These are phyloP conservation scores for Pectinophora gossypiella DNA, from an alignment of 1,140 invertebrate species.

Conservation along the genomic window DNA sequence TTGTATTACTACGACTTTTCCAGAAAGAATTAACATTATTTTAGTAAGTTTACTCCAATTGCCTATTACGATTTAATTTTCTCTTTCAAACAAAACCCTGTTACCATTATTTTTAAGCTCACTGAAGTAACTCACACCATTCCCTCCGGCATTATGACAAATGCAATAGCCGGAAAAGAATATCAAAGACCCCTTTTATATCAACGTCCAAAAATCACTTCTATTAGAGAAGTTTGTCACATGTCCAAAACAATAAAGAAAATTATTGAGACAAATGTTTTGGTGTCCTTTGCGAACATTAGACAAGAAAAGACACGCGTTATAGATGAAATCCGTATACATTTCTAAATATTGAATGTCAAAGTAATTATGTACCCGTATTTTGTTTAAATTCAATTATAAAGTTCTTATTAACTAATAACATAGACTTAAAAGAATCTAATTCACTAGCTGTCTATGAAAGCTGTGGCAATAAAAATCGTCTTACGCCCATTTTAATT, in stretches of 20 bases:
- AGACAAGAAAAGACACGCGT: not conserved
- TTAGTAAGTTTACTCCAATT: no score
- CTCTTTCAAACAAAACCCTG: no score
- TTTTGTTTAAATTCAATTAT: not conserved
- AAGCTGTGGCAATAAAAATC: slow-evolving; percentile 40
- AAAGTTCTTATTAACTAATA: slow-evolving; percentile 10
- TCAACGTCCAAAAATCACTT: slow-evolving; percentile 45
- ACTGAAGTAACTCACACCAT: slow-evolving; percentile 21
- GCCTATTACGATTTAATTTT: no score
- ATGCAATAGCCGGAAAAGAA: slow-evolving; percentile 60
- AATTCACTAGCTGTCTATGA: slow-evolving; percentile 34
- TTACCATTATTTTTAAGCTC: no score
- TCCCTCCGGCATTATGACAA: slow-evolving; percentile 44
- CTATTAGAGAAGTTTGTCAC: slow-evolving; percentile 53
- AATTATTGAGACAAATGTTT: not conserved
- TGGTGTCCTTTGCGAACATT: no score
- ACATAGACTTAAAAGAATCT: slow-evolving; percentile 35
- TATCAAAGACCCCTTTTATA: slow-evolving; percentile 55
- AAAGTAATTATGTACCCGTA: not conserved
- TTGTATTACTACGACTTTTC: no score
- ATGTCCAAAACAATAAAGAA: slow-evolving; percentile 43
- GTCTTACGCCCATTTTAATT: slow-evolving; percentile 47
- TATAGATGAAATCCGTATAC: no score
- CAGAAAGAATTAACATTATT: no score
- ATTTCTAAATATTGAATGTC: not conserved